These are phyloP conservation scores for Danio choprae DNA, from an alignment of 2,797 vertebrate species.

Conservation along the genomic window DNA sequence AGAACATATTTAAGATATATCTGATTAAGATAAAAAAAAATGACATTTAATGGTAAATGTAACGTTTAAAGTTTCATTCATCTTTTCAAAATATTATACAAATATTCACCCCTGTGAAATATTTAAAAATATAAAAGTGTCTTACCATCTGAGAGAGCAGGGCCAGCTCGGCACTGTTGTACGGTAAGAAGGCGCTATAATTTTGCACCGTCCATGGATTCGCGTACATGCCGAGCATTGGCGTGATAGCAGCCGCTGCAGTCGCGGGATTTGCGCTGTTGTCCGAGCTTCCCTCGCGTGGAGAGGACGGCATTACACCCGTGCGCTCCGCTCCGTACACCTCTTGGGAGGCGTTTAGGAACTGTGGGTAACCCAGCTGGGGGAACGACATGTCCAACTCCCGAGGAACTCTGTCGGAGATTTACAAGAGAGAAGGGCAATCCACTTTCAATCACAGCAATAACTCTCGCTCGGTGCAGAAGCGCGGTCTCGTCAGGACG, in stretches of 20 bases:
- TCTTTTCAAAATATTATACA: background rate
- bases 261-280: constrained; percentile 81
- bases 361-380: constrained; percentile 96
- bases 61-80: background rate
- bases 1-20: background rate
- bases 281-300: constrained; percentile 85
- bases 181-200: constrained; percentile 96
- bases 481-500: constrained; percentile 89
- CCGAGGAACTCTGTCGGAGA: constrained; percentile 62
- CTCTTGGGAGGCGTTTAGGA: constrained; percentile 88
- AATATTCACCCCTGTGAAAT: background rate
- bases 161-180: constrained; percentile 91
- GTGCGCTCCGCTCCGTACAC: constrained; percentile 89
- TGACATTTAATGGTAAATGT: background rate
- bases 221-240: constrained; percentile 95
- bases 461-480: constrained; percentile 71
- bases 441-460: constrained; percentile 71
- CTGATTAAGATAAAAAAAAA: background rate
- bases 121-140: background rate
- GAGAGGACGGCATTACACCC: constrained; percentile 82
- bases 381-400: constrained; percentile 92
- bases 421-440: constrained; percentile 61
- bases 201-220: constrained; percentile 90
- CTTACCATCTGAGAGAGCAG: constrained; percentile 97
- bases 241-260: constrained; percentile 87